These are phyloP conservation scores for Microtus pennsylvanicus DNA, from an alignment of 2,113 vertebrate genomes.

Conservation along the genomic window DNA sequence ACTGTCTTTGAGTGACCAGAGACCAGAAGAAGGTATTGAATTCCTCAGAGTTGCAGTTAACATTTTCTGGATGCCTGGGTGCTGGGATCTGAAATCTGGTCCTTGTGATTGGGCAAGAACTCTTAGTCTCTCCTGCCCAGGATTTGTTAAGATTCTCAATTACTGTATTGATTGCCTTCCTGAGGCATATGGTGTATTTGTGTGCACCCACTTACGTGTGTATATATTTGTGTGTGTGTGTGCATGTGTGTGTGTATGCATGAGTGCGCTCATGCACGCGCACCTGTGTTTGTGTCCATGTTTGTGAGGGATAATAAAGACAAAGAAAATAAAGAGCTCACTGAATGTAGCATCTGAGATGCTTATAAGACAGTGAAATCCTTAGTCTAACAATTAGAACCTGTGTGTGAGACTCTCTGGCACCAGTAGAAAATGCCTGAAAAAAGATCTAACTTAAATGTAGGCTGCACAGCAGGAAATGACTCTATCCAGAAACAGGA, in stretches of 20 bases:
- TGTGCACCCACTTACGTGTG: not conserved
- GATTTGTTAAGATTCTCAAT: not conserved
- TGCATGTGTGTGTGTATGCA: not conserved
- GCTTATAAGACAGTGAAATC: not conserved
- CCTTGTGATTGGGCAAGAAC: not conserved
- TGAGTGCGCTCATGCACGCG: not conserved
- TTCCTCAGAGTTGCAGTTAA: not conserved
- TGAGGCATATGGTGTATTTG: not conserved
- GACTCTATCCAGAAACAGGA: not conserved
- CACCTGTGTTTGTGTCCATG: not conserved
- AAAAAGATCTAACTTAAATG: not conserved
- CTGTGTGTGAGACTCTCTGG: not conserved
- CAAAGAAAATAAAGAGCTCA: not conserved
- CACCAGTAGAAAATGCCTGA: not conserved
- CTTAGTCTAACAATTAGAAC: not conserved
- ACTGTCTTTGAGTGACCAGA: not conserved
- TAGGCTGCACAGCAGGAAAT: not conserved
- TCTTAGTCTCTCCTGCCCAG: not conserved
- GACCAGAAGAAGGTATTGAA: not conserved
- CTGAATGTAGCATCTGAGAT: not conserved
- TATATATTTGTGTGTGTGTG: not conserved
- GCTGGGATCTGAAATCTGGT: not conserved
- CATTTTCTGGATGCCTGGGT: too few relatives aligned
- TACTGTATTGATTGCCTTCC: not conserved
- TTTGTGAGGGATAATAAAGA: not conserved